Evolutionary conservation across 1,140 invertebrate genomes (phyloP), one percentile per base, ranked within the genome.

Genomic region (Drosophila takahashii): DNA sequence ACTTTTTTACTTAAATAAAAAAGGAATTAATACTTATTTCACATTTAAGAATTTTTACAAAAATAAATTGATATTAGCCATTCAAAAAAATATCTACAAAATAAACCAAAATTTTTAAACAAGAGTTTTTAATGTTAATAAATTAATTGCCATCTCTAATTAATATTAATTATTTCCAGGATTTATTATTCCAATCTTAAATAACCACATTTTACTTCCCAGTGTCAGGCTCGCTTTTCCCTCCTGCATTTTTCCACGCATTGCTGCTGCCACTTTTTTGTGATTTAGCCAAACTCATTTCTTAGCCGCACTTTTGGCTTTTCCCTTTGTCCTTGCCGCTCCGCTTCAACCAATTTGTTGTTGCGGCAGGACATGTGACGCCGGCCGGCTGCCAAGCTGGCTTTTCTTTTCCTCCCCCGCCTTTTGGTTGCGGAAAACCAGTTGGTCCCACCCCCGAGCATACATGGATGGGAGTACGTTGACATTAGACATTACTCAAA

Each of bases 401-500:
- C 32, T 41, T 44, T 42, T 41, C 36, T n/a, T 29, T 47, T 47
- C 22, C 64, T 26, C 61, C 61, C 47, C 22, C 61, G 42, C 62
- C 39, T 18, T 36, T 60, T 42, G 26, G 37, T 7, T 16, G 27
- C 15, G 2, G 16, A 45, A 39, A 70, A 69, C 48, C 66, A 67
- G 64, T 69, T 67, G 15, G 47, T 16, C 41, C 50, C 66, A 39
- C 48, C 62, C 41, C 11, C 60, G 47, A 39, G 42, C 11, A 37
- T 39, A 47, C 11, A 42, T 39, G 42, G 67, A 65, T 57, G 76
- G 71, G 66, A 86, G 83, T 86, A 87, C 83, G 76, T 86, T 86
- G 83, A 86, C 83, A 86, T 86, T 87, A 86, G 79, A 87, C 83
- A 86, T 87, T 69, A 87, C 83, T 89, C 84, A 86, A 89, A 86